Base-by-base conservation (phyloP, 2,888 invertebrate genomes). In the Drosophila niveifrons region DNA sequence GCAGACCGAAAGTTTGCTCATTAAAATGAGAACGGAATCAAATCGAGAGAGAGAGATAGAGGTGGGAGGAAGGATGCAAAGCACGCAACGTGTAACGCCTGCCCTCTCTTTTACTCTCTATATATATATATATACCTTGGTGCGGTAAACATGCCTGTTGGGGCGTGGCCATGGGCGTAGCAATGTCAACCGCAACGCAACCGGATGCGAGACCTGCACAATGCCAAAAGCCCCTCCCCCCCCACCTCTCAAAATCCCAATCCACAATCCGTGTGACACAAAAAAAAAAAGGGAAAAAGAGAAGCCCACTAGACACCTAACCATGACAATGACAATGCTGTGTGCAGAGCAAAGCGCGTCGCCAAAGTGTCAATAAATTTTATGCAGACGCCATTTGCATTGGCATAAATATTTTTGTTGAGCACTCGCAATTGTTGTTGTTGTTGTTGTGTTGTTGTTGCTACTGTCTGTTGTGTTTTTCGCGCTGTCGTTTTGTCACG, bases 331-430 rank as follows among this genome's bases (percentile, higher is more conserved):
- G 87, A 67, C 79, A 89, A 81, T 87, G 80, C 80, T 23, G 23
- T 23, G 23, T 23, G 65, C 72, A 66, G 63, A 63, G 73, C 75
- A 63, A 67, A 58, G 65, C 66, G 53, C 53, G 4, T 63, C 36
- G 67, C 52, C 74, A 88, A 86, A 86, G 87, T 89, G 86, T 86
- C 89, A 88, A 86, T 86, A 89, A 86, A 86, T 86, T 89, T 88
- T 72, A 88, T 86, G 90, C 86, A 86, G 88, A 72, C 77, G 78
- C 75, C 88, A 89, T 89, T 89, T 86, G 75, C 81, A 88, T 83
- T 71, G 68, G 64, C 76, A 84, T 89, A 87, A 73, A 84, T 78
- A 66, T 80, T 83, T 81, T 84, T 73, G 73, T 73, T 68, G 62
- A 65, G 58, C 63, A 39, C 47, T 28, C 36, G 47, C 39, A n/a